Percentiles rank a stretch among this genome's conserved stretches.
Evolutionary conservation across 2,797 vertebrate genomes (phyloP).

Genomic region (Philypnodon macrostomus): DNA sequence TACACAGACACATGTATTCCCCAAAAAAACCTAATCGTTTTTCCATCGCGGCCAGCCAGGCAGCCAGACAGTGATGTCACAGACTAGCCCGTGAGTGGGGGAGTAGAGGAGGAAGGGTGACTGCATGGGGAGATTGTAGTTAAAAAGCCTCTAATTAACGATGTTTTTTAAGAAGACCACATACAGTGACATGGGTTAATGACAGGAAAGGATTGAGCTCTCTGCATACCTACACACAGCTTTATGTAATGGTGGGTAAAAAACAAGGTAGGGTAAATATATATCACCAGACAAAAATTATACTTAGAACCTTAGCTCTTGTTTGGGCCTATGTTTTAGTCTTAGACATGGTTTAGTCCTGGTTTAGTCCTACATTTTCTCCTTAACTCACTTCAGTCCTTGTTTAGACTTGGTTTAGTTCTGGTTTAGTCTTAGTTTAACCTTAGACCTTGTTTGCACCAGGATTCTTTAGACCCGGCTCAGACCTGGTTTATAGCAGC

Average conservation of each 20-base stretch:
- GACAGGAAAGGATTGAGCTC: constrained; percentile 51
- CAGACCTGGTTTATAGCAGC: too few species aligned
- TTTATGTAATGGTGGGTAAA: constrained; percentile 21
- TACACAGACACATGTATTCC: constrained; percentile 47
- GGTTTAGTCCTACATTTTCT: too few species aligned
- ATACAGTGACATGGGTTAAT: constrained; percentile 41
- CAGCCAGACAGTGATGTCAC: constrained; percentile 69
- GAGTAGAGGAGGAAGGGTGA: constrained; percentile 9
- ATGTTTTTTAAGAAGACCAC: constrained; percentile 55
- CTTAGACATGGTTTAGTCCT: too few species aligned
- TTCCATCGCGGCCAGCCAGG: constrained; percentile 61
- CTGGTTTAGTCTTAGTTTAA: too few species aligned
- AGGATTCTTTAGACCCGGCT: too few species aligned
- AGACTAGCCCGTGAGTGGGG: constrained; percentile 19
- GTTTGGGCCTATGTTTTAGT: too few species aligned
- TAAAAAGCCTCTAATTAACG: constrained; percentile 29
- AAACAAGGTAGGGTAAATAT: too few species aligned
- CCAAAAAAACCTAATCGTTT: constrained; percentile 54
- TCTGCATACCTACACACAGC: constrained; percentile 30
- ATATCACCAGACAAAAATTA: too few species aligned
- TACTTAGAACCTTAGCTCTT: too few species aligned
- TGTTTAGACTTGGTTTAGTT: too few species aligned
- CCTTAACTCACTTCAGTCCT: too few species aligned
- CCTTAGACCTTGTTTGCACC: too few species aligned
- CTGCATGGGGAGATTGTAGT: constrained; percentile 13